These are phyloP conservation scores for Lithobius niger DNA, from an alignment of 1,140 invertebrate species.

Conservation along the genomic window DNA sequence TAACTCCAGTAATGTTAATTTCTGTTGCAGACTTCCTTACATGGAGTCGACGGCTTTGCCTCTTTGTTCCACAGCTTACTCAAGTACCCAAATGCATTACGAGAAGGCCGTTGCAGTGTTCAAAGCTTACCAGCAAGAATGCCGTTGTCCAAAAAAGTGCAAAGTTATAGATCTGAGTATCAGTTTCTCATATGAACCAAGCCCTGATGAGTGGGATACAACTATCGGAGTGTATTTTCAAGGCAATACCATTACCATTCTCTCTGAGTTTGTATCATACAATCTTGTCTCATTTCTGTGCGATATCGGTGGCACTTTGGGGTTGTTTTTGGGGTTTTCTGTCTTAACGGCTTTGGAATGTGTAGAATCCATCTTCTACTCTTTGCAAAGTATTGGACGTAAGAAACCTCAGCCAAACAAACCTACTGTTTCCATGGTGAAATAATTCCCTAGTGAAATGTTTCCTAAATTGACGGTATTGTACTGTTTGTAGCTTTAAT, in stretches of 20 bases:
- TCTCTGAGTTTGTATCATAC: not conserved
- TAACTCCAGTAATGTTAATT: too few species aligned
- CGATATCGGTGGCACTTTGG: not conserved
- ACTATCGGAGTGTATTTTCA: not conserved
- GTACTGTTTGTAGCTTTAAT: too few species aligned
- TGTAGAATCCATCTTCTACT: not conserved
- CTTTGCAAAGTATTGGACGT: too few species aligned
- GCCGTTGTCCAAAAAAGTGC: not conserved
- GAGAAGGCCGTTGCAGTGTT: not conserved
- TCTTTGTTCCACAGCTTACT: not conserved
- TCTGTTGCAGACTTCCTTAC: not conserved
- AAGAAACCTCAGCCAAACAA: too few species aligned
- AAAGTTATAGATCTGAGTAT: not conserved
- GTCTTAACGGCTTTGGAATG: not conserved
- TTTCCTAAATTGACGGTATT: too few species aligned
- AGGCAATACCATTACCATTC: not conserved
- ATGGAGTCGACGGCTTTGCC: not conserved
- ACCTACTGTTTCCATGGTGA: too few species aligned
- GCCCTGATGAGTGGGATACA: not conserved
- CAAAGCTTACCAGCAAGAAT: not conserved
- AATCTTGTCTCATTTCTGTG: not conserved
- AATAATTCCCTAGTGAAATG: too few species aligned
- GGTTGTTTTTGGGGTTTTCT: not conserved
- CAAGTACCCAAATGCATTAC: not conserved
- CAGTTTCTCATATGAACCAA: not conserved